phyloP scores from a whole-genome alignment of 2,888 invertebrate genomes.

The Netelia inedita region DNA sequence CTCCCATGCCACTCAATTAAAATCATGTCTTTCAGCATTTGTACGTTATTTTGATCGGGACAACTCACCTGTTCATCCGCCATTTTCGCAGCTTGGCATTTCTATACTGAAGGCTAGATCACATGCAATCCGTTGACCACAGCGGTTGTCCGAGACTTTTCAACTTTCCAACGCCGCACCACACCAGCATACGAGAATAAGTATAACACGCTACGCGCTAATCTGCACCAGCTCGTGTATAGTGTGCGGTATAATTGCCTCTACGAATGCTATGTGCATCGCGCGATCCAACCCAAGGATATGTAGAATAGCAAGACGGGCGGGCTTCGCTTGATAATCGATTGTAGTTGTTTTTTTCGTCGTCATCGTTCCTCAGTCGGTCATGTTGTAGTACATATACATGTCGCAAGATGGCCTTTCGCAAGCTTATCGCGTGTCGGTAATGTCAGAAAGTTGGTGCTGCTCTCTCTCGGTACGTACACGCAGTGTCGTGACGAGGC shows the following conservation, averaged over 20 bases:
- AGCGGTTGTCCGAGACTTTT: slow-evolving; percentile 21
- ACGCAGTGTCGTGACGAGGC: no score
- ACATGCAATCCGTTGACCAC: slow-evolving; percentile 61
- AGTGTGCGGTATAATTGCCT: slow-evolving; percentile 7
- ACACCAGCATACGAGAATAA: not conserved
- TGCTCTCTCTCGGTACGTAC: no score
- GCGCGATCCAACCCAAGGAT: not conserved
- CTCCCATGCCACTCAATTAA: slow-evolving; percentile 4
- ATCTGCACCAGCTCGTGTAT: slow-evolving; percentile 4
- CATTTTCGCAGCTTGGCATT: slow-evolving; percentile 87
- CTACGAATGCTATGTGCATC: not conserved
- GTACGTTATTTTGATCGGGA: slow-evolving; percentile 81
- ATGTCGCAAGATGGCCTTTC: not conserved
- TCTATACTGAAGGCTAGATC: slow-evolving; percentile 73
- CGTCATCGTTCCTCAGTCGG: not conserved
- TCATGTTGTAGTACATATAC: not conserved
- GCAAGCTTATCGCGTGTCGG: not conserved
- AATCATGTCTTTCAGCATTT: slow-evolving; percentile 68
- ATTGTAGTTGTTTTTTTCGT: not conserved
- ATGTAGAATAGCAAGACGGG: slow-evolving; percentile 21
- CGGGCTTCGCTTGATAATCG: not conserved
- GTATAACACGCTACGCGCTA: not conserved
- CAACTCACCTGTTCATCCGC: slow-evolving; percentile 92
- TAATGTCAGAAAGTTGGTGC: not conserved
- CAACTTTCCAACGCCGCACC: slow-evolving; percentile 8